Conservation (phyloP, 2,888 invertebrate genomes). For the Nomada goodeniana region DNA sequence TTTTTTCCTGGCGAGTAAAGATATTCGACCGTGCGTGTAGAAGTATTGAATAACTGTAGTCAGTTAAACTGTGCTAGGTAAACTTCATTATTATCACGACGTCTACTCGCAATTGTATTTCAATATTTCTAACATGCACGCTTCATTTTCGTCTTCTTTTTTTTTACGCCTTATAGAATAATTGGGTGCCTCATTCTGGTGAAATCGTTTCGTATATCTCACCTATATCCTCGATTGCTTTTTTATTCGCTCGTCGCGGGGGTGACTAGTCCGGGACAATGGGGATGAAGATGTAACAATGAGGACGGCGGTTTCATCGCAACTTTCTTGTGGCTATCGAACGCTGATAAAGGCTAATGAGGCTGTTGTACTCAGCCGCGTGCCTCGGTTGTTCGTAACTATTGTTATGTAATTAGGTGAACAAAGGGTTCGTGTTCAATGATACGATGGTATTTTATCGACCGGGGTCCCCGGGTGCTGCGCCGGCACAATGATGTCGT, state of each 20-base stretch:
- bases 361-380: slow-evolving; percentile 35
- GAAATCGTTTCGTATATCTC: not conserved
- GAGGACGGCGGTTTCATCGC: slow-evolving; percentile 26
- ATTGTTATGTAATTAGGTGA: slow-evolving; percentile 51
- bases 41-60: no score
- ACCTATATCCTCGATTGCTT: slow-evolving; percentile 9
- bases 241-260: not conserved
- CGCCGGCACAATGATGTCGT: not conserved
- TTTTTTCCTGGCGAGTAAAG: no score
- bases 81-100: no score
- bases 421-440: slow-evolving; percentile 24
- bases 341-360: slow-evolving; percentile 60
- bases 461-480: not conserved
- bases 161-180: not conserved
- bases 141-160: not conserved
- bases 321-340: slow-evolving; percentile 47
- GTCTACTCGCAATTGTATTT: no score
- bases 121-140: no score
- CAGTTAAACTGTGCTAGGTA: no score
- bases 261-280: not conserved
- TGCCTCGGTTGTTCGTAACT: slow-evolving; percentile 9
- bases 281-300: slow-evolving; percentile 10
- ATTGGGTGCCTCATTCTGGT: not conserved
- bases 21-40: no score
- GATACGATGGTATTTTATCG: slow-evolving; percentile 8